phyloP scores from a whole-genome alignment of 1,140 invertebrate genomes.

The Metopolophium dirhodum region DNA sequence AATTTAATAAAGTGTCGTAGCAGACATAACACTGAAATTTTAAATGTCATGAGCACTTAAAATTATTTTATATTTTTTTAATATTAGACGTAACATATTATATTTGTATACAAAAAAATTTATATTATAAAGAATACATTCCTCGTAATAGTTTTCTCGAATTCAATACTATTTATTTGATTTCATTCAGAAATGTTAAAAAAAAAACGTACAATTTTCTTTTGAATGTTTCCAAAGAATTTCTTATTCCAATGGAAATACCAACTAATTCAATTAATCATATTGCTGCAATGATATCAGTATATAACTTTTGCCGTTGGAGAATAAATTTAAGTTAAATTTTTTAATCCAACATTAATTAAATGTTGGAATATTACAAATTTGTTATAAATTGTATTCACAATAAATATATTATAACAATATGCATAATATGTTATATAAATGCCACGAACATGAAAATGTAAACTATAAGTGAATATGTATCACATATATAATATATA shows the following conservation, averaged over 20 bases:
- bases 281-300: neutral
- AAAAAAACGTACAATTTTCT: neutral
- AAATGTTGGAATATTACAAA: neutral
- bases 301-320: neutral
- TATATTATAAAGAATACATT: neutral
- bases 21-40: neutral
- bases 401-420: neutral
- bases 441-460: neutral
- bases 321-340: neutral
- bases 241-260: neutral
- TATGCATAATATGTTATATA: neutral
- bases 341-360: neutral
- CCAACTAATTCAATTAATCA: neutral
- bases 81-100: neutral
- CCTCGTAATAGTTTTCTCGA: neutral
- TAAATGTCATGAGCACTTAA: neutral
- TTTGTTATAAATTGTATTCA: neutral
- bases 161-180: neutral
- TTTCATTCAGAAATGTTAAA: neutral
- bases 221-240: neutral
- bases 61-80: constrained; percentile 6
- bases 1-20: neutral
- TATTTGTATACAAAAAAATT: neutral
- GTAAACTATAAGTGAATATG: neutral
- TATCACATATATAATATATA: neutral